A percentile compares a stretch with the other conserved stretches of the same genome.
These are phyloP conservation scores for Lagenorhynchus albirostris DNA, from an alignment of 2,113 vertebrate genomes.

Conservation along the genomic window DNA sequence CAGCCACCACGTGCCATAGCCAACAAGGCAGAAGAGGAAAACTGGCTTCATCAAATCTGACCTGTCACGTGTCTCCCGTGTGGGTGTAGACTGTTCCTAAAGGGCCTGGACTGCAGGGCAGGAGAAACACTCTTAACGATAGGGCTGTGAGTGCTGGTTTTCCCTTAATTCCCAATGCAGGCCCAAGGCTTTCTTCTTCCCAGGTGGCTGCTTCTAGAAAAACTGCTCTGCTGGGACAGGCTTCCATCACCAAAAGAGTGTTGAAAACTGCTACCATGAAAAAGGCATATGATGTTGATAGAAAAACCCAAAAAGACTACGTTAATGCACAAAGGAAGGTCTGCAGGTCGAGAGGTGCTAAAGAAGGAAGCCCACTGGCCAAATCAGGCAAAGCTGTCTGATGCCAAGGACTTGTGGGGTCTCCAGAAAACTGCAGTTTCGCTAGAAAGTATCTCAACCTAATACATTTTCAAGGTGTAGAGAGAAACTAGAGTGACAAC, in stretches of 20 bases:
- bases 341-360: not conserved
- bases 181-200: not conserved
- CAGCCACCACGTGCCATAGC: fast-evolving
- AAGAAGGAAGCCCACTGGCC: not conserved
- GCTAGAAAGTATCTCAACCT: not conserved
- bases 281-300: not conserved
- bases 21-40: not conserved
- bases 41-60: not conserved
- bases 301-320: not conserved
- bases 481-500: not conserved
- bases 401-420: not conserved
- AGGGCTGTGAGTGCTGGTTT: not conserved
- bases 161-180: not conserved
- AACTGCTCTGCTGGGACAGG: not conserved
- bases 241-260: not conserved
- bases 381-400: not conserved
- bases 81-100: not conserved
- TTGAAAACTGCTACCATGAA: not conserved
- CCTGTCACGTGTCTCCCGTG: not conserved
- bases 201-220: not conserved
- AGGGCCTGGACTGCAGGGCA: not conserved
- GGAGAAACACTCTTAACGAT: not conserved
- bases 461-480: not conserved
- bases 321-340: not conserved
- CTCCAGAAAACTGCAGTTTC: not conserved